These are phyloP conservation scores for Oryzias curvinotus DNA, from an alignment of 2,113 vertebrate genomes.

Conservation along the genomic window DNA sequence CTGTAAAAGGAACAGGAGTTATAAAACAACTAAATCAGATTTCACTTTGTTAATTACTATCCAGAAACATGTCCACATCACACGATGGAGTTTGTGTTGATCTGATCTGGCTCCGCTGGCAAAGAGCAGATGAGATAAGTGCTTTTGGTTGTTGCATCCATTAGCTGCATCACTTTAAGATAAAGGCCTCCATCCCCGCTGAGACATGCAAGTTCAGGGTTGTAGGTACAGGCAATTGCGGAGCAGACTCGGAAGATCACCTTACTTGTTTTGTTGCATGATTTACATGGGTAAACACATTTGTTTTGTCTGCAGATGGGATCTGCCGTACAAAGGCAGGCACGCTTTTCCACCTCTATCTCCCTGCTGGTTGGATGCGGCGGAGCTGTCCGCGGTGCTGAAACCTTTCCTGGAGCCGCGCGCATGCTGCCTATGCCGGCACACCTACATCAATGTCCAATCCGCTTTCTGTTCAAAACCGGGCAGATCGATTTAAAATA, in stretches of 20 bases:
- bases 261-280: background rate
- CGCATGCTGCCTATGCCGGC: constrained; percentile 6
- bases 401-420: constrained; percentile 4
- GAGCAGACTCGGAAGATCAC: constrained; percentile 26
- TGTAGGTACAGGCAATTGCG: constrained; percentile 13
- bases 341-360: constrained; percentile 28
- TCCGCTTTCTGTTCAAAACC: constrained; percentile 34
- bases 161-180: constrained; percentile 56
- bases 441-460: constrained; percentile 28
- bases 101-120: constrained; percentile 30
- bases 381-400: constrained; percentile 34
- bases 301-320: constrained; percentile 6
- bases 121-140: constrained; percentile 54
- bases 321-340: constrained; percentile 10
- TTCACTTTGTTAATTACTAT: constrained; percentile 29
- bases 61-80: constrained; percentile 34
- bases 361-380: constrained; percentile 11
- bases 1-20: constrained; percentile 18
- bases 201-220: constrained; percentile 25
- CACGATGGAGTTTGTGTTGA: constrained; percentile 41
- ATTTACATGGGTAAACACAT: constrained; percentile 24
- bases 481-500: constrained; percentile 44
- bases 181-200: constrained; percentile 47
- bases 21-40: constrained; percentile 32
- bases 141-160: constrained; percentile 50